Base-by-base conservation (phyloP, 1,140 invertebrate species). In the Cephus cinctus region DNA sequence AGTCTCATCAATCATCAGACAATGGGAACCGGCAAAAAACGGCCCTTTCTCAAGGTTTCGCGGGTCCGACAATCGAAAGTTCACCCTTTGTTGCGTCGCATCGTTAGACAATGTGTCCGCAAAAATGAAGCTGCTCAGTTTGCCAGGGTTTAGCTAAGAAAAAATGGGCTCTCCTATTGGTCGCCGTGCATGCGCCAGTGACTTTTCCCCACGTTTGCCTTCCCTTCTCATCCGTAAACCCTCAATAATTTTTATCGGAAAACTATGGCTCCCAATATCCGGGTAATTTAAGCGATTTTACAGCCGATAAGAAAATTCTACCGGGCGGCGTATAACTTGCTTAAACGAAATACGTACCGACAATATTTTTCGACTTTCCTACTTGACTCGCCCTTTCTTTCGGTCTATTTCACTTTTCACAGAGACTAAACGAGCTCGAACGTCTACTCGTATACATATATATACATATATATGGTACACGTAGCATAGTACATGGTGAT, bases 1-100 rank as follows among this genome's bases (percentile, higher is more conserved):
- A n/a, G n/a, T n/a, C n/a, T 61, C 58, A 67, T 67, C 62, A 61
- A 67, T 67, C 60, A 63, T 56, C 27, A 30, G 45, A 58, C 58
- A 66, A 66, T 57, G 38, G 45, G 9, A 41, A 8, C 6, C 25
- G 6, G 25, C 25, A 27, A n/a, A 27, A n/a, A 27, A 6, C 25
- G 49, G 43, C 49, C 50, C n/a, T n/a, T n/a, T n/a, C n/a, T n/a
- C n/a, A n/a, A n/a, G 9, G 27, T 12, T 9, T 9, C 50, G 43
- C 48, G 44, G 52, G 52, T 44, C 39, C 52, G 49, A 63, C 66
- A 70, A 72, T 70, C 55, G 59, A 67, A 72, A 71, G 60, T 72
- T 67, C 60, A 56, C 52, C 63, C 56, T 67, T 72, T 70, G 66
- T 69, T 51, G 46, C 43, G 54, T 47, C 55, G 61, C 54, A 53